Conservation (phyloP, 1,140 invertebrate genomes). For the Thaumetopoea pityocampa region DNA sequence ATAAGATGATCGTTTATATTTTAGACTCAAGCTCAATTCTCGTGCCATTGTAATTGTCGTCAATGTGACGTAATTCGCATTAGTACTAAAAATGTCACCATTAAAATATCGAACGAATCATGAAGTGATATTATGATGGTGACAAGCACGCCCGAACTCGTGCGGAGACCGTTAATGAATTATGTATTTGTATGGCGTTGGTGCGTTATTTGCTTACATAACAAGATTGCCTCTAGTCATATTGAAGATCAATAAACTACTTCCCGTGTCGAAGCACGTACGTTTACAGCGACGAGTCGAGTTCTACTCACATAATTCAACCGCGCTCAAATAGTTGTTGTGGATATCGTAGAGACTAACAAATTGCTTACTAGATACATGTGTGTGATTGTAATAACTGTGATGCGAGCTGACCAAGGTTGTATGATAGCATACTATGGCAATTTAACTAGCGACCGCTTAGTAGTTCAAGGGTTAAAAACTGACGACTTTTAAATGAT, state of each 20-base stretch:
- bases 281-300: constrained; percentile 37
- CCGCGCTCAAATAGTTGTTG: constrained; percentile 35
- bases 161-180: constrained; percentile 51
- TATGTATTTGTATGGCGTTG: constrained; percentile 40
- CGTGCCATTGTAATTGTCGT: too few species aligned
- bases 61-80: neutral
- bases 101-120: constrained; percentile 17
- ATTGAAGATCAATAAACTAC: constrained; percentile 49
- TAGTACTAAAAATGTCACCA: constrained; percentile 14
- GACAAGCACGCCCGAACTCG: constrained; percentile 33
- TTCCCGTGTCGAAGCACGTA: constrained; percentile 60
- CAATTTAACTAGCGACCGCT: constrained; percentile 5
- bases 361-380: constrained; percentile 18
- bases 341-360: constrained; percentile 8
- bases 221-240: constrained; percentile 39
- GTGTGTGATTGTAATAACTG: constrained; percentile 23
- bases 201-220: constrained; percentile 68
- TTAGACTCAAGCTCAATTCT: too few species aligned
- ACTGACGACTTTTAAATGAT: constrained; percentile 1
- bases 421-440: constrained; percentile 23
- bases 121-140: constrained; percentile 17
- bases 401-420: constrained; percentile 24
- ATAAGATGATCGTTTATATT: neutral
- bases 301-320: constrained; percentile 52
- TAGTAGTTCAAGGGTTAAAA: constrained; percentile 9